phyloP scores from a whole-genome alignment of 2,797 vertebrate species.

The Nothura maculosa region DNA sequence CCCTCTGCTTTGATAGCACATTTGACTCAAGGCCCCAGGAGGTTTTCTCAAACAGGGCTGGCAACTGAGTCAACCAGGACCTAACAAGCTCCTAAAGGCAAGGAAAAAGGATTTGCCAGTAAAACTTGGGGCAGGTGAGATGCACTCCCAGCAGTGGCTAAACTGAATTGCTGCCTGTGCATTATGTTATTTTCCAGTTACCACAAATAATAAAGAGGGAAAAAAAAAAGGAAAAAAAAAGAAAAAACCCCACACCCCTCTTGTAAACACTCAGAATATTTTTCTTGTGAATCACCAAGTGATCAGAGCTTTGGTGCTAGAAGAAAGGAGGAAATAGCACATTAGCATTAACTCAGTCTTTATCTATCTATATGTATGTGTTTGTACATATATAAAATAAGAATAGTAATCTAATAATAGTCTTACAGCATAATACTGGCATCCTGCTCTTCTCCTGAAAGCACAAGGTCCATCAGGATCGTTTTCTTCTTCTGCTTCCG shows the following conservation, averaged over 20 bases:
- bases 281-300: background rate
- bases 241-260: too few species aligned
- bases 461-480: constrained; percentile 91
- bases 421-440: constrained; percentile 93
- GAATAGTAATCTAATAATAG: background rate
- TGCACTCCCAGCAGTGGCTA: too few species aligned
- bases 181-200: background rate
- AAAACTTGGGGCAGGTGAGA: background rate
- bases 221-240: too few species aligned
- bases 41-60: background rate
- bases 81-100: background rate
- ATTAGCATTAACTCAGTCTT: too few species aligned
- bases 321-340: background rate
- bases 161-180: background rate
- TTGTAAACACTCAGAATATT: rapidly evolving
- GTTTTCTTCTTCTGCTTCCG: constrained; percentile 92
- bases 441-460: constrained; percentile 92
- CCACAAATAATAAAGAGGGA: background rate
- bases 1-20: background rate
- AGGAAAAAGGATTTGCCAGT: background rate
- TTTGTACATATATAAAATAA: too few species aligned
- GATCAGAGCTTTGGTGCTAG: background rate
- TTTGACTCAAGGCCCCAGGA: background rate
- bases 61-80: background rate
- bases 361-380: too few species aligned